These are phyloP conservation scores for Dipodomys stephensi DNA, from an alignment of 2,113 vertebrate species.

Conservation along the genomic window DNA sequence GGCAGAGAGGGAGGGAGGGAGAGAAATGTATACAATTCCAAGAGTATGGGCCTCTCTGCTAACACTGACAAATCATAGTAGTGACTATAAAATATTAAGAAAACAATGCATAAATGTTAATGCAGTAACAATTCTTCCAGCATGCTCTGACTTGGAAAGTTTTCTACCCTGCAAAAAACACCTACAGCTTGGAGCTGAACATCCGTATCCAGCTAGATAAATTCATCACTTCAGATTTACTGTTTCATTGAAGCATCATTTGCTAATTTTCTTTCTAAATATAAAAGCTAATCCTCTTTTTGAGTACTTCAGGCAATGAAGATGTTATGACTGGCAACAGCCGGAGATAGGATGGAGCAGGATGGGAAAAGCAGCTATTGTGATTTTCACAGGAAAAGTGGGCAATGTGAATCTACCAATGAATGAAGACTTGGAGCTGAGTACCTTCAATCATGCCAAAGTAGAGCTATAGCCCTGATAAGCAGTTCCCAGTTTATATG, in stretches of 20 bases:
- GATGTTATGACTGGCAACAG: background rate
- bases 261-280: background rate
- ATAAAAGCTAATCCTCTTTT: background rate
- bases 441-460: background rate
- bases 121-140: background rate
- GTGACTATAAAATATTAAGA: background rate
- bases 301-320: background rate
- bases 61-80: background rate
- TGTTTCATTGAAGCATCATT: background rate
- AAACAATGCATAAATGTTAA: background rate
- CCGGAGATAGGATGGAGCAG: background rate
- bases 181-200: background rate
- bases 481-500: background rate
- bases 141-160: background rate
- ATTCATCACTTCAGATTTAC: background rate
- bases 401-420: rapidly evolving
- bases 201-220: background rate
- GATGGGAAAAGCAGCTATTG: background rate
- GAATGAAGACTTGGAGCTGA: background rate
- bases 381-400: background rate
- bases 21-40: too few species aligned
- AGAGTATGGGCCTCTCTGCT: background rate
- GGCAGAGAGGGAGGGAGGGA: too few species aligned
- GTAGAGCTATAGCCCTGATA: background rate
- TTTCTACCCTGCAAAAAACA: background rate